Conservation (phyloP, 2,797 vertebrate genomes). For the Distichodus sexfasciatus region DNA sequence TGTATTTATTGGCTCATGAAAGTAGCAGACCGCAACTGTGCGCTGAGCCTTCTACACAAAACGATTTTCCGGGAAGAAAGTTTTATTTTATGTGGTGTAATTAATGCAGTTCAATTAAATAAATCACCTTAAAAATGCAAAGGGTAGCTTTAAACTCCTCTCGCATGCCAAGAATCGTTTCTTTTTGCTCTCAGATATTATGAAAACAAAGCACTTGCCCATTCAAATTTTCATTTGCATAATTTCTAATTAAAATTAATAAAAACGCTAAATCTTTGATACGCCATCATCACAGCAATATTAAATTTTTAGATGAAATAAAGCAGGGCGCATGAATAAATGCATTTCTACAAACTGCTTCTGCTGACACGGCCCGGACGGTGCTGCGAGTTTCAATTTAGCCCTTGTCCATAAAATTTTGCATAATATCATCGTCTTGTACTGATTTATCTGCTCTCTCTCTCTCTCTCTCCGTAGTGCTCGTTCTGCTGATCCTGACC, state of each 20-base stretch:
- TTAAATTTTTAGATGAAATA: neutral
- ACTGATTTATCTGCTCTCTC: neutral
- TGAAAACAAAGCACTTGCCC: neutral
- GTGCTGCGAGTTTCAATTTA: neutral
- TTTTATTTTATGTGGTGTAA: too few relatives aligned
- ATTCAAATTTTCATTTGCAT: neutral
- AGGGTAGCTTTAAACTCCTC: too few relatives aligned
- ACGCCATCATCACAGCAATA: neutral
- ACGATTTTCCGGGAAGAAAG: too few relatives aligned
- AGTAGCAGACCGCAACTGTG: too few relatives aligned
- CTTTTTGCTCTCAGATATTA: too few relatives aligned
- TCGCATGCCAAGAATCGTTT: too few relatives aligned
- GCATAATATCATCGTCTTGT: neutral
- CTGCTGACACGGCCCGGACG: neutral
- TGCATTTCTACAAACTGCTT: neutral
- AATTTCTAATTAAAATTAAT: neutral
- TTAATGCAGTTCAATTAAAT: too few relatives aligned
- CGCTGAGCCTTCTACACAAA: too few relatives aligned
- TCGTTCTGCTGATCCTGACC: constrained; percentile 92
- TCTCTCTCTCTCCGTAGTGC: constrained; percentile 70
- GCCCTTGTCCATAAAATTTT: neutral
- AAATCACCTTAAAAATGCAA: too few relatives aligned
- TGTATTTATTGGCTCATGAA: too few relatives aligned
- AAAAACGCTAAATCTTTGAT: neutral
- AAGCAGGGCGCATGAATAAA: neutral